phyloP scores from a whole-genome alignment of 2,113 vertebrate genomes.

The Chloropsis hardwickii region DNA sequence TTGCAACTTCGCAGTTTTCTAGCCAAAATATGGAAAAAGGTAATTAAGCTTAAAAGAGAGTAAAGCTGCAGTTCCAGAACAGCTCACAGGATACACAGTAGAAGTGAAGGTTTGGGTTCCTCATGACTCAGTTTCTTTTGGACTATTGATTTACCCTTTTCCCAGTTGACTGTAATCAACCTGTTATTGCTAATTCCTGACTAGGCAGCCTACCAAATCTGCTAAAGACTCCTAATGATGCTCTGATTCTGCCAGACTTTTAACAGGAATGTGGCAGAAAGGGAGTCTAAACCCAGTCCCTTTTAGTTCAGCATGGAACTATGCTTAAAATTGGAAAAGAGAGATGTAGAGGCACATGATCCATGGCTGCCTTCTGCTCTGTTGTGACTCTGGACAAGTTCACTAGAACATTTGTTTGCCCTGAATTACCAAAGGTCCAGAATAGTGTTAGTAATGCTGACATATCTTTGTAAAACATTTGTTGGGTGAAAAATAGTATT shows the following conservation, averaged over 20 bases:
- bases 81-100: not conserved
- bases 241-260: not conserved
- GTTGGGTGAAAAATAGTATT: not conserved
- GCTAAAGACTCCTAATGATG: not conserved
- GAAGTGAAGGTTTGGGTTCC: not conserved
- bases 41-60: not conserved
- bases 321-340: not conserved
- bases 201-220: not conserved
- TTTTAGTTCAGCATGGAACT: not conserved
- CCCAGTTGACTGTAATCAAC: not conserved
- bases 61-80: not conserved
- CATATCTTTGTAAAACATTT: not conserved
- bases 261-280: not conserved
- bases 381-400: not conserved
- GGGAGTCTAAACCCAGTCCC: not conserved
- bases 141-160: not conserved
- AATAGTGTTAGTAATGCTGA: not conserved
- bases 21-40: not conserved
- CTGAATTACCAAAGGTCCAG: not conserved
- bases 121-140: not conserved
- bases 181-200: not conserved
- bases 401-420: not conserved
- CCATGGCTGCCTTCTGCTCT: not conserved
- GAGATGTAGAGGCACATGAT: rapidly evolving
- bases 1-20: not conserved